Percentiles rank a stretch among this genome's conserved stretches.
Conservation (phyloP, 2,888 invertebrate species). For the Orgyia antiqua region DNA sequence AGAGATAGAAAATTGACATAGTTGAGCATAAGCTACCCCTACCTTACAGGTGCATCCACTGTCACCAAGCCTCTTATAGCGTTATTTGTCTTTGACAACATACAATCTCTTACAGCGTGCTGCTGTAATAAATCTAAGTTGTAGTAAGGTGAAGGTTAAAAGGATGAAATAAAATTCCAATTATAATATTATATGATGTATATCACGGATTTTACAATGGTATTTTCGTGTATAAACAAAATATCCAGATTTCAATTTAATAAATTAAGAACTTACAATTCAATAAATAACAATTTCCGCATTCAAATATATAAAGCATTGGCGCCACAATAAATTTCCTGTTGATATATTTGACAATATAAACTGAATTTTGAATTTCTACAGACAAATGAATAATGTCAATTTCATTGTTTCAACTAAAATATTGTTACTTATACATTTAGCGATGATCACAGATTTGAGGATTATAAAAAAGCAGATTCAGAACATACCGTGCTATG, state of each 20-base stretch:
- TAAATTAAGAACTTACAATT: slow-evolving; percentile 72
- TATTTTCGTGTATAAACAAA: slow-evolving; percentile 74
- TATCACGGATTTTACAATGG: slow-evolving; percentile 78
- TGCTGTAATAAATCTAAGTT: too few species aligned
- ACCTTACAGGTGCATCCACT: too few species aligned
- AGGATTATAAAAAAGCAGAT: slow-evolving; percentile 76
- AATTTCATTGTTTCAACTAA: slow-evolving; percentile 58
- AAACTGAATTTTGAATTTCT: slow-evolving; percentile 25
- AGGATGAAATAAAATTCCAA: slow-evolving; percentile 57
- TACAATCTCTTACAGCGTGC: too few species aligned
- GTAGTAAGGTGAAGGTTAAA: not conserved
- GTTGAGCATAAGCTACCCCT: too few species aligned
- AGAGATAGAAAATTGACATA: too few species aligned
- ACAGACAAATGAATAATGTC: slow-evolving; percentile 29
- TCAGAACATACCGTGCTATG: slow-evolving; percentile 75
- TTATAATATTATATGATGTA: slow-evolving; percentile 76
- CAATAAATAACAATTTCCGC: slow-evolving; percentile 75
- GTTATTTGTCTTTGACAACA: too few species aligned
- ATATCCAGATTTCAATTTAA: slow-evolving; percentile 71
- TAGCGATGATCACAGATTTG: slow-evolving; percentile 77
- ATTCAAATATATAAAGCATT: slow-evolving; percentile 60
- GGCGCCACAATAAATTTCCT: slow-evolving; percentile 60
- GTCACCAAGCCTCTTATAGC: too few species aligned
- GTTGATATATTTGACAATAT: slow-evolving; percentile 31
- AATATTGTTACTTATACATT: slow-evolving; percentile 70